Evolutionary conservation across 2,797 vertebrate genomes (phyloP), one percentile per base, ranked within the genome.

Genomic region (Esox lucius): DNA sequence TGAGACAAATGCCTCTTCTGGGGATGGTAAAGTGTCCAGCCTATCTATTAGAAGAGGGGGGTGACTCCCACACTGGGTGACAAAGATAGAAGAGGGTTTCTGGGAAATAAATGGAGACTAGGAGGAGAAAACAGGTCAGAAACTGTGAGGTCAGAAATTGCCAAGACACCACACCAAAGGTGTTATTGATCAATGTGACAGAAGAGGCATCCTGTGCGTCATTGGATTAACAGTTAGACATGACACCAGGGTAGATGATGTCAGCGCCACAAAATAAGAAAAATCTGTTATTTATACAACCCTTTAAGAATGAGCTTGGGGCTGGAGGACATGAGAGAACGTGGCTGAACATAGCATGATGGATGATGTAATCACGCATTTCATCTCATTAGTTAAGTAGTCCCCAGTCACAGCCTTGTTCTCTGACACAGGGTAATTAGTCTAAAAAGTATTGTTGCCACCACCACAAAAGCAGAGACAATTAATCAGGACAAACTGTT

Each of bases 1-100:
- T 49, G 67, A 87, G 87, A 90, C 85, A 87, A 88, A 90, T 35
- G 77, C 77, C 75, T 86, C 87, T 87, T 90, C 86, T 85, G 82
- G 86, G 84, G 74, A 80, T 80, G 28, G 83, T 81, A 84, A 89
- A 89, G 83, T 67, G 81, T 83, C 75, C 75, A 80, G 80, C 76
- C 80, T 67, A 75, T 84, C 82, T 80, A 78, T 84, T 76, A 72
- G 81, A 69, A 76, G 68, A 73, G 83, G 83, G 87, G 81, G 86
- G 82, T 74, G 87, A 86, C 82, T 88, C 88, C 84, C 77, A 86
- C 75, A 8, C 77, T 35, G 71, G 79, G 75, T 68, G 79, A 84
- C 75, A 80, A 78, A 80, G 85, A 85, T 72, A 46, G 73, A 81
- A 74, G 73, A 78, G 69, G 71, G 70, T 81, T 81, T 80, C 73